Base-by-base conservation (phyloP, 2,113 vertebrate genomes). In the Nothocercus julius region DNA sequence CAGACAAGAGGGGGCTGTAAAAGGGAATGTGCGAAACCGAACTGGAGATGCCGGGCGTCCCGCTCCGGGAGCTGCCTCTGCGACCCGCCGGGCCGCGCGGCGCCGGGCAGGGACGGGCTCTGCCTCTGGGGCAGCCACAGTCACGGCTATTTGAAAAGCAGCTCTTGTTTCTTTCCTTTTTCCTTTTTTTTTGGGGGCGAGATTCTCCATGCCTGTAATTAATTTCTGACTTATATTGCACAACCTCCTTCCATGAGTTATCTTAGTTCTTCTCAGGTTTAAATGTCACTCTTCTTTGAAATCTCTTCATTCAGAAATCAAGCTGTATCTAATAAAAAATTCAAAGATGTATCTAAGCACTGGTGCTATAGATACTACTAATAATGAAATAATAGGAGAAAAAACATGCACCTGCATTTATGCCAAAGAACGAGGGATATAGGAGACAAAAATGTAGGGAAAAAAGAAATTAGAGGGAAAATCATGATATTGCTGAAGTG, bases 401-500 rank as follows among this genome's bases (percentile, higher is more conserved):
- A 94, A 95, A 97, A 96, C 92, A 98, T 91, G 96, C 95, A 97
- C 97, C 96, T 53, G 79, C 83, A 80, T 95, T 98, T 97, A 97
- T 95, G 91, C 95, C 84, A 72, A 95, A 96, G 97, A 98, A 97
- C 92, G 91, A 94, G 97, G 97, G 94, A 96, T 96, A 89, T 72
- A 82, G 95, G 92, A 97, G 93, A 97, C 96, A 97, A 97, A 97
- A 97, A 97, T 44, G 59, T 79, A 89, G 25, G 97, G 95, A 92
- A 95, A 97, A 97, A 98, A 98, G 97, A 98, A 97, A 98, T 97
- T 97, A 97, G 94, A 97, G 94, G 94, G 89, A 86, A 96, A 97
- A 97, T 92, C 96, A 85, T 93, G 97, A 97, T 98, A 96, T 97
- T 94, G 93, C 97, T 96, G 96, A 93, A 98, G 97, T 96, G 95